These are phyloP conservation scores for Dromococcyx pavoninus DNA, from an alignment of 2,797 vertebrate genomes.

Conservation along the genomic window DNA sequence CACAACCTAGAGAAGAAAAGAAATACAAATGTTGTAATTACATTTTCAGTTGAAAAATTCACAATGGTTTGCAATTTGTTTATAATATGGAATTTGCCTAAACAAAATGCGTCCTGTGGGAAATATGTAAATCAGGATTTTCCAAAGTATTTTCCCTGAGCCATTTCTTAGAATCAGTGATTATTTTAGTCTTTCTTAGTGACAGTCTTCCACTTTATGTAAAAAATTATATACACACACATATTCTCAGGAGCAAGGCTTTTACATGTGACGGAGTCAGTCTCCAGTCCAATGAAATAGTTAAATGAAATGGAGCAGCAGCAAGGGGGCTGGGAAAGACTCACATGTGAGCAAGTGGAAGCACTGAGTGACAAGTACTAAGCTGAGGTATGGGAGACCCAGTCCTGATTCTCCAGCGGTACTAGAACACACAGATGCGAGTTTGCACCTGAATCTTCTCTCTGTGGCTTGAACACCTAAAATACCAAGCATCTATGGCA, in stretches of 20 bases:
- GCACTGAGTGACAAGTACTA: neutral
- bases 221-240: neutral
- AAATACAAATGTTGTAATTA: neutral
- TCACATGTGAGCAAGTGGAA: neutral
- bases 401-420: neutral
- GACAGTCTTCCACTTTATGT: neutral
- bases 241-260: neutral
- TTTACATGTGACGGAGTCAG: neutral
- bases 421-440: fast-evolving
- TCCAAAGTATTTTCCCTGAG: neutral
- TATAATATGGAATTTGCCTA: neutral
- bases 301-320: neutral
- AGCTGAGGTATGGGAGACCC: fast-evolving
- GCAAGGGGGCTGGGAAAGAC: neutral
- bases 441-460: neutral
- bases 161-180: neutral
- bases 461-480: neutral
- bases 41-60: neutral
- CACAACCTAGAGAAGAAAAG: neutral
- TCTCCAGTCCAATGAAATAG: neutral
- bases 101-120: neutral
- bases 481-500: neutral
- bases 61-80: neutral
- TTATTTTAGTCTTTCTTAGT: neutral
- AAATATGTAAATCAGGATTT: neutral